phyloP scores from a whole-genome alignment of 2,113 vertebrate genomes.

The Azemiops feae region DNA sequence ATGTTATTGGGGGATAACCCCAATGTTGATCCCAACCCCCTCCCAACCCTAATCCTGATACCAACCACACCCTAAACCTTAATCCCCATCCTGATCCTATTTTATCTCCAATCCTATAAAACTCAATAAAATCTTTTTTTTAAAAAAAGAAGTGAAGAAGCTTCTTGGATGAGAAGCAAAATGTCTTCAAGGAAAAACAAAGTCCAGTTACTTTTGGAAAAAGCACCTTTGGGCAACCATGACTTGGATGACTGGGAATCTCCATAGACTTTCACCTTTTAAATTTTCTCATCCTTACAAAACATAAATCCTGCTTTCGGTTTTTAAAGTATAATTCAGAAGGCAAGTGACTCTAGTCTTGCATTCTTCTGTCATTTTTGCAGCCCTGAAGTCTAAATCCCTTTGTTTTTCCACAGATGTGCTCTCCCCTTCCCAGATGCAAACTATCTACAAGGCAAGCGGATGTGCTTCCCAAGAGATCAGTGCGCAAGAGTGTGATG shows the following conservation, averaged over 20 bases:
- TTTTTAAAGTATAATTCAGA: background rate
- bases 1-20: too few species aligned
- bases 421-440: constrained; percentile 71
- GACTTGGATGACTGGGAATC: background rate
- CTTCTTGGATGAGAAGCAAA: background rate
- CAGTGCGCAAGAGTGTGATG: constrained; percentile 48
- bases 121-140: too few species aligned
- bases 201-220: background rate
- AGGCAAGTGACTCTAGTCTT: background rate
- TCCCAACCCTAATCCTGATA: too few species aligned
- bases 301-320: background rate
- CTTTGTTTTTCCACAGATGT: constrained; percentile 68
- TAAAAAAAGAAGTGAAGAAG: background rate
- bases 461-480: constrained; percentile 72
- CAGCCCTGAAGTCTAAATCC: background rate
- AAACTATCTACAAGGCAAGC: constrained; percentile 64
- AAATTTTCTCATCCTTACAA: background rate
- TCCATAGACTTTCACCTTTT: background rate
- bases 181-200: background rate
- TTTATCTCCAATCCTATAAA: too few species aligned
- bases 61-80: too few species aligned
- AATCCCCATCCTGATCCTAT: too few species aligned
- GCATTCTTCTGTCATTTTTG: background rate
- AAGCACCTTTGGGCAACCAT: background rate
- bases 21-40: too few species aligned